Base-by-base conservation (phyloP, 2,888 invertebrate species). In the Cylloceria caligata region DNA sequence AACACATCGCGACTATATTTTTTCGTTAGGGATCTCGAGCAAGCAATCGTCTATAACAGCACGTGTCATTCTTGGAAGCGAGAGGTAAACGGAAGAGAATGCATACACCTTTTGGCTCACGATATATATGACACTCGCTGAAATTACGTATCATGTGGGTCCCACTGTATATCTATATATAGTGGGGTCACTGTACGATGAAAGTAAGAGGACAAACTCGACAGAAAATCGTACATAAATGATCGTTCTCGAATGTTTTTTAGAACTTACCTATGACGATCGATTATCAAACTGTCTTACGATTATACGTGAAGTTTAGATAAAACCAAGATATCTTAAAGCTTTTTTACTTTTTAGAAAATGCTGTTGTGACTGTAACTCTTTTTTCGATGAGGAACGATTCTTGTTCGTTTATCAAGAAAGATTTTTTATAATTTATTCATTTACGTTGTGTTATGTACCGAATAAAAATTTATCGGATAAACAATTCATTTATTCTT, bases 131-230 rank as follows among this genome's bases (percentile, higher is more conserved):
- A 9, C 55, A 49, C 64, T 80, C 80, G 82, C 84, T 85, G 80
- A 88, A 89, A 87, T 88, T 87, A 88, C 87, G 87, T 84, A 72
- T 79, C 34, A 47, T 60, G 21, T 45, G 60, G 24, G 36, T 65
- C 36, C 1, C 60, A 5, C 19, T 6, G 21, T 62, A 21, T 55
- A 4, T 36, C 36, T 60, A 11, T 19, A 49, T 36, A 65, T 19
- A 5, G 16, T 21, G 87, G 89, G 91, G 90, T 91, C 90, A 89
- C 90, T 89, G 91, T 83, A 87, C 91, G 88, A 89, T 83, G 90
- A 91, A 91, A 91, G 91, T 91, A 90, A 91, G 91, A 91, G 91
- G 91, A 87, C 78, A 36, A 78, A 69, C 71, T 83, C 77, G 75
- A 64, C 76, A 72, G 83, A 86, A 78, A 79, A 81, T 81, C 80